A percentile compares a stretch with the other conserved stretches of the same genome.
phyloP scores from a whole-genome alignment of 2,888 invertebrate genomes.

The Acronicta aceris region DNA sequence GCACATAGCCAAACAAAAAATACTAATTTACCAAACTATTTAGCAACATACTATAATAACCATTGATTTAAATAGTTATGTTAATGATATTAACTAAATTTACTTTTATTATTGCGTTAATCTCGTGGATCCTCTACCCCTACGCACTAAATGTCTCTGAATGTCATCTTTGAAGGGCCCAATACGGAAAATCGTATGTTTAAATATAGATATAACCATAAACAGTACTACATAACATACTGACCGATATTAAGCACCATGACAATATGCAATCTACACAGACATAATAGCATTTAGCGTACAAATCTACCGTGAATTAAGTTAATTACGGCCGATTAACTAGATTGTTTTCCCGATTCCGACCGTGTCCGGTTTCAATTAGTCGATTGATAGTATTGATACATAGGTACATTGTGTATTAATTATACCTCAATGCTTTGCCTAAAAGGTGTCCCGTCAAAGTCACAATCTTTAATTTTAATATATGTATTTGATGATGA shows the following conservation, averaged over 20 bases:
- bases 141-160: too few relatives aligned
- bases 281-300: conserved; percentile 18
- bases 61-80: too few relatives aligned
- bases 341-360: conserved; percentile 51
- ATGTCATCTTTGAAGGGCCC: neutral
- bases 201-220: neutral
- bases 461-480: too few relatives aligned
- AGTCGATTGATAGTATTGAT: conserved; percentile 32
- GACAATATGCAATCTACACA: conserved; percentile 35
- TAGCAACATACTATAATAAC: too few relatives aligned
- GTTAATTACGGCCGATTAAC: conserved; percentile 52
- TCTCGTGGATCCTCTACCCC: too few relatives aligned
- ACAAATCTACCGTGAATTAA: conserved; percentile 41
- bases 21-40: too few relatives aligned
- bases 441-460: too few relatives aligned
- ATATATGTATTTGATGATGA: too few relatives aligned
- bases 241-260: neutral
- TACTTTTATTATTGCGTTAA: too few relatives aligned
- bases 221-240: neutral
- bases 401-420: conserved; percentile 21
- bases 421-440: conserved; percentile 8
- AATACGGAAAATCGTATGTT: too few relatives aligned
- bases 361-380: conserved; percentile 48
- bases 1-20: too few relatives aligned
- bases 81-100: too few relatives aligned